These are phyloP conservation scores for Rynchops niger DNA, from an alignment of 2,113 vertebrate genomes.

Conservation along the genomic window DNA sequence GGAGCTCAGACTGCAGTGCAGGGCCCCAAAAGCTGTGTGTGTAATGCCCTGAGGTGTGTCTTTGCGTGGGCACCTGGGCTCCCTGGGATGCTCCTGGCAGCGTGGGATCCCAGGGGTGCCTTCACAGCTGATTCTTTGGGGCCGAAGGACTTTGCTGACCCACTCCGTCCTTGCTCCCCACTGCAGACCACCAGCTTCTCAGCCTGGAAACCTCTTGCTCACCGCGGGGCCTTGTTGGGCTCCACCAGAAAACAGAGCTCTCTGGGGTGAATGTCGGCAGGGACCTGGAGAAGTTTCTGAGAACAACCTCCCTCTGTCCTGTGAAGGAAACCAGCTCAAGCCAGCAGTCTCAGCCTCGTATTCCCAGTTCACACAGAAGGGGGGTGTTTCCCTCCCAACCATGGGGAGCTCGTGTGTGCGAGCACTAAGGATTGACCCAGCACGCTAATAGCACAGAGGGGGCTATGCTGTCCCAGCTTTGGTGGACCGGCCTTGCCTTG, in stretches of 20 bases:
- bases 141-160: neutral
- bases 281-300: neutral
- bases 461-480: neutral
- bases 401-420: accelerated
- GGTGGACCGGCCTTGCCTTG: neutral
- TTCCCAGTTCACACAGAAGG: neutral
- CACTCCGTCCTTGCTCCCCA: neutral
- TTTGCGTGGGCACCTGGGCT: neutral
- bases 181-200: neutral
- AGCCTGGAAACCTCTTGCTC: neutral
- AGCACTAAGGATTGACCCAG: neutral
- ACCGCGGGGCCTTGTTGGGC: neutral
- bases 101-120: neutral
- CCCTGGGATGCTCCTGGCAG: neutral
- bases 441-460: accelerated
- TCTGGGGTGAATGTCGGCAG: neutral
- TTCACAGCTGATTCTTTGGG: neutral
- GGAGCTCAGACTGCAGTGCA: neutral
- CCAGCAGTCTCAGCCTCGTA: neutral
- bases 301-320: neutral
- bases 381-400: accelerated
- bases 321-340: neutral
- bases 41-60: neutral
- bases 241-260: neutral
- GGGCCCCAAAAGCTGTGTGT: neutral